Conservation (phyloP, 2,888 invertebrate species). For the Oscheius sp. region DNA sequence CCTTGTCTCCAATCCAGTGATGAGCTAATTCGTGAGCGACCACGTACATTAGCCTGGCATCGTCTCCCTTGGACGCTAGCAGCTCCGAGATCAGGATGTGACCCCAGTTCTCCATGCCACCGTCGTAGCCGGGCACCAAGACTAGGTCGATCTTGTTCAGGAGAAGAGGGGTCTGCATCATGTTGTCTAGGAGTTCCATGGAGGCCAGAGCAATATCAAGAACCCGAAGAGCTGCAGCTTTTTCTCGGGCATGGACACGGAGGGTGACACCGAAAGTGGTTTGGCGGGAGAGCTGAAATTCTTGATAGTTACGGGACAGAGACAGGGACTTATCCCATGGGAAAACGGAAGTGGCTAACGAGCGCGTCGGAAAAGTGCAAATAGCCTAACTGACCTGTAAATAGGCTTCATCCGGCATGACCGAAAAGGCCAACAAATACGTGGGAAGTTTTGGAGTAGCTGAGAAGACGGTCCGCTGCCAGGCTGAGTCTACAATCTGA, state of each 20-base stretch:
- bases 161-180: slow-evolving; percentile 56
- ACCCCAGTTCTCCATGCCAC: slow-evolving; percentile 65
- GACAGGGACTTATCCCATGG: neutral
- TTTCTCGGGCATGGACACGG: slow-evolving; percentile 46
- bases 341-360: no score
- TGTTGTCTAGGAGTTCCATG: slow-evolving; percentile 54
- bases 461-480: slow-evolving; percentile 58
- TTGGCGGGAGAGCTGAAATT: slow-evolving; percentile 57
- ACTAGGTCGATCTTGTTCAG: slow-evolving; percentile 62
- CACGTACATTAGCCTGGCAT: slow-evolving; percentile 58
- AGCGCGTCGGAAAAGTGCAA: neutral
- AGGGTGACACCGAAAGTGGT: slow-evolving; percentile 62
- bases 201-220: slow-evolving; percentile 53
- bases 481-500: slow-evolving; percentile 46
- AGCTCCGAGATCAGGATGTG: slow-evolving; percentile 53
- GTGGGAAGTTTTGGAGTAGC: slow-evolving; percentile 57
- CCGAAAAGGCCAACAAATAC: slow-evolving; percentile 57
- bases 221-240: slow-evolving; percentile 46
- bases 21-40: slow-evolving; percentile 61
- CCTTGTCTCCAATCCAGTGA: slow-evolving; percentile 62
- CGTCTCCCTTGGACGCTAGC: slow-evolving; percentile 49
- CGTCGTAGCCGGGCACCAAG: slow-evolving; percentile 57
- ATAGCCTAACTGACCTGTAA: slow-evolving; percentile 44
- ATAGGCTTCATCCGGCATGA: slow-evolving; percentile 51
- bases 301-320: neutral